A percentile compares a stretch with the other conserved stretches of the same genome.
phyloP scores from a whole-genome alignment of 2,888 invertebrate genomes.

The Caenorhabditis sp. region DNA sequence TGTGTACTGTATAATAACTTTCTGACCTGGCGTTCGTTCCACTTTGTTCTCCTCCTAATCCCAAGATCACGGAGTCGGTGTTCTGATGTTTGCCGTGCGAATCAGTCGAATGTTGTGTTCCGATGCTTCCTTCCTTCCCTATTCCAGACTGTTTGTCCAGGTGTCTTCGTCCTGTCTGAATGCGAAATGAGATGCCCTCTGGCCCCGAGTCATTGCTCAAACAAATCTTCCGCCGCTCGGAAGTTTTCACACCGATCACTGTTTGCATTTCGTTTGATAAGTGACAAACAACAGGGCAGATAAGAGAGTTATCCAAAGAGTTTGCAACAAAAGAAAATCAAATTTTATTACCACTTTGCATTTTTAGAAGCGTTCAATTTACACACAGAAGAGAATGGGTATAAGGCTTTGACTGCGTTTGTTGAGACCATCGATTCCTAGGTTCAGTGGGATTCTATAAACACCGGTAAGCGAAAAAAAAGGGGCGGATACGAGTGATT shows the following conservation, averaged over 20 bases:
- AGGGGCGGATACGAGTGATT: background rate
- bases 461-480: conserved; percentile 42
- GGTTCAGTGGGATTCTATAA: conserved; percentile 43
- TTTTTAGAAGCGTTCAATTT: background rate
- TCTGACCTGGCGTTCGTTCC: too few relatives aligned
- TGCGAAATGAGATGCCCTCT: conserved; percentile 34
- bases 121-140: too few relatives aligned
- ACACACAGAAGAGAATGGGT: background rate
- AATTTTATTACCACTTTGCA: conserved; percentile 23
- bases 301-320: conserved; percentile 30
- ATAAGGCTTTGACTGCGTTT: conserved; percentile 50
- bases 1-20: too few relatives aligned
- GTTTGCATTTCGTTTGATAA: conserved; percentile 36
- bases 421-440: conserved; percentile 56
- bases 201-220: conserved; percentile 43
- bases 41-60: too few relatives aligned
- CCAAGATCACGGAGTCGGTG: too few relatives aligned
- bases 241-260: conserved; percentile 44
- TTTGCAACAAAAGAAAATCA: conserved; percentile 9
- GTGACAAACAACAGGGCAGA: conserved; percentile 25
- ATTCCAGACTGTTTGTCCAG: conserved; percentile 34
- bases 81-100: too few relatives aligned
- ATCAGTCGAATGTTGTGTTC: too few relatives aligned
- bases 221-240: conserved; percentile 24
- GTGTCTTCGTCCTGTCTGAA: conserved; percentile 24